Conservation (phyloP, 2,797 vertebrate species). For the Rhincodon typus region DNA sequence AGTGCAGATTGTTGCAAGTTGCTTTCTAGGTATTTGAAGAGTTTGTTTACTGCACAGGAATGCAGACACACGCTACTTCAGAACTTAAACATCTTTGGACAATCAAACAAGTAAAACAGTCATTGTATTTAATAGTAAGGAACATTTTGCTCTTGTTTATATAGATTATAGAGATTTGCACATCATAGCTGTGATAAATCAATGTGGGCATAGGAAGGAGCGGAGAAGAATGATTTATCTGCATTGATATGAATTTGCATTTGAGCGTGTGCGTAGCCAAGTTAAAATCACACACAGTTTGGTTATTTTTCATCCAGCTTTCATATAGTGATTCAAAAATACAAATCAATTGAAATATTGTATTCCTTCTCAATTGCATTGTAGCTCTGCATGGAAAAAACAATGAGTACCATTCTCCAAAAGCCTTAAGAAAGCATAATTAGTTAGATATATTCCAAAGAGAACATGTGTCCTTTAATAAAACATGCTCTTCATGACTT, state of each 20-base stretch:
- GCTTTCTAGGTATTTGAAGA: background rate
- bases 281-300: background rate
- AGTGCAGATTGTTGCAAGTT: background rate
- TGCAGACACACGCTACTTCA: background rate
- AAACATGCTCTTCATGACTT: background rate
- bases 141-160: background rate
- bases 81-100: background rate
- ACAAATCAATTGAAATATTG: background rate
- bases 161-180: background rate
- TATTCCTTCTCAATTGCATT: background rate
- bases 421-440: background rate
- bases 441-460: background rate
- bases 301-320: background rate
- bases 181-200: background rate
- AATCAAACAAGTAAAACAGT: background rate
- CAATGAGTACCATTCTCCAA: background rate
- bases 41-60: background rate
- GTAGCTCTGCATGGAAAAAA: background rate
- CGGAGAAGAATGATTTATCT: background rate
- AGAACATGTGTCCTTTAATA: background rate
- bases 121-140: background rate
- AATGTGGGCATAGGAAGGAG: background rate
- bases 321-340: background rate
- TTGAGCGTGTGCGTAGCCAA: background rate
- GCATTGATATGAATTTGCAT: background rate